Percentiles rank a stretch among this genome's conserved stretches.
Conservation (phyloP, 2,797 vertebrate species). For the Poecilia velifera region DNA sequence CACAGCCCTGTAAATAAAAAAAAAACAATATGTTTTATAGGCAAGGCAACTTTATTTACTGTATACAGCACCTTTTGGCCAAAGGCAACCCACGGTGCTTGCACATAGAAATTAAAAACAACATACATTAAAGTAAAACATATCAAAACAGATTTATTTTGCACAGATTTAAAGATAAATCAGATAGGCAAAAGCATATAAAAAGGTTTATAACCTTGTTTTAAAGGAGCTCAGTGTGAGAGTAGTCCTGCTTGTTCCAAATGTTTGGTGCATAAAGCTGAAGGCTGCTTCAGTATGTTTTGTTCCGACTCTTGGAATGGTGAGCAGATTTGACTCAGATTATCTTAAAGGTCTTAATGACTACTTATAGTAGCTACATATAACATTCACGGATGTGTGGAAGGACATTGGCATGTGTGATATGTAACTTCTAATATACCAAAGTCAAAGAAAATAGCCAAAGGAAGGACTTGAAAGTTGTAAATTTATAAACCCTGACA, state of each 20-base stretch:
- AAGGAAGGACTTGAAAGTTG: neutral
- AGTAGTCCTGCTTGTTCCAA: no score
- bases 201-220: neutral
- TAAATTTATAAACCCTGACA: conserved; percentile 22
- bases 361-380: neutral
- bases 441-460: conserved; percentile 4
- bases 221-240: neutral
- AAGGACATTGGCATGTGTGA: neutral
- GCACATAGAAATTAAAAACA: neutral
- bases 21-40: neutral
- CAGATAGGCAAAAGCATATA: neutral
- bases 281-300: neutral
- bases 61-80: neutral
- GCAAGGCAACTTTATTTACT: neutral
- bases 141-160: neutral
- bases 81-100: neutral
- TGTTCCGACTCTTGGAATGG: neutral
- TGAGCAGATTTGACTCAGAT: neutral
- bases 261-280: neutral
- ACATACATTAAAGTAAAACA: neutral
- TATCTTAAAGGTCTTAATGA: neutral
- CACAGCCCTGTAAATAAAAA: neutral
- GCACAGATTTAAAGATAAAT: neutral
- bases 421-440: neutral
- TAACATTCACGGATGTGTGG: neutral